Base-by-base conservation (phyloP, 2,888 invertebrate genomes). In the Lutraria lutraria region DNA sequence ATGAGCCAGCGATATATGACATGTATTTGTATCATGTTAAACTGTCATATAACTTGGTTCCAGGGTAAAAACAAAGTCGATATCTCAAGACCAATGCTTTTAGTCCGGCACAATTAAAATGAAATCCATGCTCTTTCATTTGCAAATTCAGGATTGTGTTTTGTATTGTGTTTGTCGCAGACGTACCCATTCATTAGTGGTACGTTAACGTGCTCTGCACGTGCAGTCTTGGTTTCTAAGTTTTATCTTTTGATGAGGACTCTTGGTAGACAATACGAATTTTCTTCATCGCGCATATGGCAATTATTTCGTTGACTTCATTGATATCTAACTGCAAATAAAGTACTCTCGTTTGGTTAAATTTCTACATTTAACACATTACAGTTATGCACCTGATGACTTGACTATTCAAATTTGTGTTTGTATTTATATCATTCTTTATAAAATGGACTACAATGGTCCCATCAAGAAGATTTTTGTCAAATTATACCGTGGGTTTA, bases 1-100 rank as follows among this genome's bases (percentile, higher is more conserved):
- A 89, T 84, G 84, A 88, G 81, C 88, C 31, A 72, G 85, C 81
- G 81, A 84, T 85, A 60, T 85, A 80, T 79, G 79, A 85, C 80
- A 85, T 85, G 79, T 80, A 79, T 85, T 56, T 16, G 53, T 34
- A 80, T 79, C 85, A 85, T 85, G 85, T 79, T 60, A 85, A 79
- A 76, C 60, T 12, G 76, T 76, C 76, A 84, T 84, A 72, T 34
- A 83, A 76, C 31, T n/a, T 25, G 76, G 29, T 76, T 31, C 15
- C 34, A 31, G 31, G 76, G 76, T 16, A 34, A 34, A 56, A 76
- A 76, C 76, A 13, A 76, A 34, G 76, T 76, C 76, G 25, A 76
- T 76, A 76, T 76, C 25, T 76, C 76, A 76, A 76, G 76, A 34
- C 34, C 16, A 76, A 76, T 16, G 76, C 76, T 76, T 76, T 76